A percentile compares a stretch with the other conserved stretches of the same genome.
phyloP scores from a whole-genome alignment of 2,888 invertebrate genomes.

The Drosophila robusta region DNA sequence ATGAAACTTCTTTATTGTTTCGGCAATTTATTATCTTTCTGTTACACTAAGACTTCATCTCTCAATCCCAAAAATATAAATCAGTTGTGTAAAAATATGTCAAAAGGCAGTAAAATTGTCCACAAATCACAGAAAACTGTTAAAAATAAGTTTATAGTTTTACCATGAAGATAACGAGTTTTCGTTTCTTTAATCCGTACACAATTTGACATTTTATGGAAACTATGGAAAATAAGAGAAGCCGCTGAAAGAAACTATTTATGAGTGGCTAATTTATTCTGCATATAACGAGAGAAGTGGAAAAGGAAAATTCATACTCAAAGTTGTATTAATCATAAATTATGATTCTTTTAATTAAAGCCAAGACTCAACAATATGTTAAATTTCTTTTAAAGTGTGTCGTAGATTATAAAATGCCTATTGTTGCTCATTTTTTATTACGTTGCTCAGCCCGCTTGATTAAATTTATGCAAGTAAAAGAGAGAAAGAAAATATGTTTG shows the following conservation, averaged over 20 bases:
- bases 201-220: background rate
- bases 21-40: slow-evolving; percentile 1
- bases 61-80: background rate
- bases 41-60: background rate
- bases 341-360: background rate
- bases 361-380: background rate
- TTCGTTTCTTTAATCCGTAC: background rate
- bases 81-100: slow-evolving; percentile 2
- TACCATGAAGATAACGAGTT: slow-evolving; percentile 2
- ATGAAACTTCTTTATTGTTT: background rate
- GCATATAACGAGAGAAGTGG: background rate
- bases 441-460: slow-evolving; percentile 33
- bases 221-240: too few species aligned
- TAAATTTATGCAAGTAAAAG: slow-evolving; percentile 39
- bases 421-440: background rate
- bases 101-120: slow-evolving; percentile 16
- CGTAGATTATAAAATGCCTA: background rate
- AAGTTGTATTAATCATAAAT: too few species aligned
- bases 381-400: background rate
- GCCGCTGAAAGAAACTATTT: background rate
- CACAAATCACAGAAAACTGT: background rate
- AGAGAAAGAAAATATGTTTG: slow-evolving; percentile 4
- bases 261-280: background rate
- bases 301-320: background rate
- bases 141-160: background rate